These are phyloP conservation scores for Equus quagga DNA, from an alignment of 2,113 vertebrate species.

Conservation along the genomic window DNA sequence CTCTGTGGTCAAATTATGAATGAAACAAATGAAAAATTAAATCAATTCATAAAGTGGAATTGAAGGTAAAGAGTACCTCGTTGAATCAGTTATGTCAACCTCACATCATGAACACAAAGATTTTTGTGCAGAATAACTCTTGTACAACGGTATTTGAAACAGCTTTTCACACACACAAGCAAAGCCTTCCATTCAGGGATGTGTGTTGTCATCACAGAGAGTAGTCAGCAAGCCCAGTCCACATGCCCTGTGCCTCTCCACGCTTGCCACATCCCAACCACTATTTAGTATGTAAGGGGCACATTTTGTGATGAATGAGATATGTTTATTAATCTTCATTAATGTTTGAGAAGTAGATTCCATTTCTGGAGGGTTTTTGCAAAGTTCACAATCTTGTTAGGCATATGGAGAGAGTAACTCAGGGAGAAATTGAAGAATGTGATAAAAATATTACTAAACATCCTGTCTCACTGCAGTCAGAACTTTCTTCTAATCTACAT, in stretches of 20 bases:
- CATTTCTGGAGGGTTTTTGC: constrained; percentile 57
- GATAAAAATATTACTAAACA: constrained; percentile 70
- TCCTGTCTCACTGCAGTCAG: constrained; percentile 21
- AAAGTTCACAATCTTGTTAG: constrained; percentile 57
- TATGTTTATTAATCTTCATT: constrained; percentile 48
- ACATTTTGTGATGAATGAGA: constrained; percentile 31
- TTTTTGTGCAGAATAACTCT: not conserved
- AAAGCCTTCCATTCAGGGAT: not conserved
- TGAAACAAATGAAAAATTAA: constrained; percentile 16
- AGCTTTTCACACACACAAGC: not conserved
- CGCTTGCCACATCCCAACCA: not conserved
- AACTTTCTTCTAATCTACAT: constrained; percentile 4
- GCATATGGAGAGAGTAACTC: constrained; percentile 66
- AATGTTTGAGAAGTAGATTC: not conserved
- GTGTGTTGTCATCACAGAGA: not conserved
- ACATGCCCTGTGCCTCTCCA: not conserved
- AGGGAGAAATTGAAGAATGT: constrained; percentile 62
- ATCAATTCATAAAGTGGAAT: not conserved
- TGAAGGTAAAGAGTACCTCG: not conserved
- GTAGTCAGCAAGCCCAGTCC: not conserved
- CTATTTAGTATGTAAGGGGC: constrained; percentile 12
- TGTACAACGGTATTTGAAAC: not conserved
- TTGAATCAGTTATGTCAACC: not conserved
- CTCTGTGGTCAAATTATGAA: not conserved
- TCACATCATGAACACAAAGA: not conserved